A percentile compares a stretch with the other conserved stretches of the same genome.
Conservation (phyloP, 2,797 vertebrate genomes). For the Prunella strophiata region DNA sequence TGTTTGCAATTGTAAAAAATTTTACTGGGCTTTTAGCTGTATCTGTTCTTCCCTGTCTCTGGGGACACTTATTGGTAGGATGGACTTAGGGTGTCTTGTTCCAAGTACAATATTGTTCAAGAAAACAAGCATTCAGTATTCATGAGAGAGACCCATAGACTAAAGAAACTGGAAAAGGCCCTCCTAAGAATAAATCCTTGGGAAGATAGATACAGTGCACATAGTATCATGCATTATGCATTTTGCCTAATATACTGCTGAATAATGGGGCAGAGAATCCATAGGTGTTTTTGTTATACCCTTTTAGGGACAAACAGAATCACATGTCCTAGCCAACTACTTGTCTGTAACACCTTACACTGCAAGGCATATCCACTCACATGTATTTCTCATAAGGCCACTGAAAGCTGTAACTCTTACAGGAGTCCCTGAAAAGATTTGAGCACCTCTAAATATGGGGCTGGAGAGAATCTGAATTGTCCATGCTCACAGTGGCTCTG, state of each 20-base stretch:
- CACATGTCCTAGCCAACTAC: not conserved
- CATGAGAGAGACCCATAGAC: not conserved
- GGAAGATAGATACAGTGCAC: not conserved
- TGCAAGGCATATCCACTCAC: not conserved
- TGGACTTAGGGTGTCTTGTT: not conserved
- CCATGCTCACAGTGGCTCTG: not conserved
- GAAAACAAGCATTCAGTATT: not conserved
- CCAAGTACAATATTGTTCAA: not conserved
- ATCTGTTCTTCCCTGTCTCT: not conserved
- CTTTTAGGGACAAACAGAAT: not conserved
- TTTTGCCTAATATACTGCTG: not conserved
- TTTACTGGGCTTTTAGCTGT: not conserved
- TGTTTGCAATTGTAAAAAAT: not conserved
- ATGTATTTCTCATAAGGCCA: not conserved
- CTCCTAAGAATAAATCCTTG: not conserved
- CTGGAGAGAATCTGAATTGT: not conserved
- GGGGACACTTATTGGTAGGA: not conserved
- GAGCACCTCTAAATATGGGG: not conserved
- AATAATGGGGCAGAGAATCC: fast-evolving
- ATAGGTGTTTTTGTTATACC: not conserved
- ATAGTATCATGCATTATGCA: not conserved
- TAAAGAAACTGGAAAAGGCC: not conserved
- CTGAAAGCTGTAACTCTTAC: not conserved
- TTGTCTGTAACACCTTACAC: not conserved
- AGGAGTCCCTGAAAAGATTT: not conserved